Base-by-base conservation (phyloP, 2,888 invertebrate species). In the Osmoderma eremita region DNA sequence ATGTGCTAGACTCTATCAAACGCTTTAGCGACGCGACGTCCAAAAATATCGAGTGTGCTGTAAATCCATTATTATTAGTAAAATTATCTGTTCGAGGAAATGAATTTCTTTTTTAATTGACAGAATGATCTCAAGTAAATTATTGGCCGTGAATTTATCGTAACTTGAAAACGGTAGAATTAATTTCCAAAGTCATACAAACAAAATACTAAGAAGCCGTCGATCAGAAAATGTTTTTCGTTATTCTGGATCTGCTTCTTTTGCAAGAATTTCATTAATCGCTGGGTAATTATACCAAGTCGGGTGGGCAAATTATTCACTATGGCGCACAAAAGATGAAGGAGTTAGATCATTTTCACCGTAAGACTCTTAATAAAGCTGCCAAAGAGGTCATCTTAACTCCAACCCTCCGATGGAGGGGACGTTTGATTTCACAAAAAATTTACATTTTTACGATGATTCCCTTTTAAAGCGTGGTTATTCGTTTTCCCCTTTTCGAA, bases 221-320 rank as follows among this genome's bases (percentile, higher is more conserved):
- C 36, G 45, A 61, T 30, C 36, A 42, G 30, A 30, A 45, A 15
- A 17, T n/a, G 36, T 45, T 18, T 36, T 36, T 61, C 58, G 45
- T 45, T 61, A 17, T 30, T 45, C 17, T n/a, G 15, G 6, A 30
- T 20, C 30, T 45, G 30, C 45, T 17, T 30, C 41, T 5, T 61
- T 30, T 30, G 45, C 45, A 61, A 61, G 58, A 61, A 61, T 61
- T 61, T 61, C 58, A 61, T 61, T 61, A 61, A 61, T 45, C 45
- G 30, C 30, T 30, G 58, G 45, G 45, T 48, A 61, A 61, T 61
- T 61, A 61, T 30, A 61, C 58, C 30, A 12, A 45, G 24, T 15
- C 30, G 30, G 58, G 6, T 6, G 42, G 41, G 56, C 15, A 45
- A 48, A 61, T 45, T 61, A 45, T 61, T 61, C 58, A 36, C 45